These are phyloP conservation scores for Pheosia gnoma DNA, from an alignment of 2,888 invertebrate species.

Conservation along the genomic window DNA sequence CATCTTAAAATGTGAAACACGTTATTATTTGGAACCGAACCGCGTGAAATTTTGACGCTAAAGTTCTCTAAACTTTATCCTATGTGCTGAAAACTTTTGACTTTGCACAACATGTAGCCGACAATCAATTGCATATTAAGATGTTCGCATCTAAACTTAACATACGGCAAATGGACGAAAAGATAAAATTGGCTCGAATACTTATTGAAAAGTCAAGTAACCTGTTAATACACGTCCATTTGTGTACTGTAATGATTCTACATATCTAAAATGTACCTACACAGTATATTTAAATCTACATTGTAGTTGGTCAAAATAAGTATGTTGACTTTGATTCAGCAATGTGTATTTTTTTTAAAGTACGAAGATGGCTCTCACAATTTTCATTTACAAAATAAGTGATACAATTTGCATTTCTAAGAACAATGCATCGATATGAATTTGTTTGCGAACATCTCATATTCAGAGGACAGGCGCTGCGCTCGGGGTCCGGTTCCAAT, in stretches of 20 bases:
- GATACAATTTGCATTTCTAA: constrained; percentile 27
- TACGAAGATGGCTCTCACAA: not conserved
- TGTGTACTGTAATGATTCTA: too few relatives aligned
- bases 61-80: not conserved
- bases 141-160: not conserved
- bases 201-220: too few relatives aligned
- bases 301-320: too few relatives aligned
- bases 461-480: constrained; percentile 55
- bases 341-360: too few relatives aligned
- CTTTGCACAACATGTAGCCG: not conserved
- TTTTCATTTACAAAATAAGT: not conserved
- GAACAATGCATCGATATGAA: constrained; percentile 44
- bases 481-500: constrained; percentile 74
- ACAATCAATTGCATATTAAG: not conserved
- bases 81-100: not conserved
- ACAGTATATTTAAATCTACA: too few relatives aligned
- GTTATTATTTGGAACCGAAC: not conserved
- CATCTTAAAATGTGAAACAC: not conserved
- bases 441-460: constrained; percentile 70
- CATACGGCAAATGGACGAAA: too few relatives aligned
- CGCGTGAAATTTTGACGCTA: not conserved
- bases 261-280: too few relatives aligned
- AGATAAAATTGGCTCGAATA: too few relatives aligned
- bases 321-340: too few relatives aligned
- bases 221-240: too few relatives aligned